These are phyloP conservation scores for Automeris io DNA, from an alignment of 2,888 invertebrate genomes.

Conservation along the genomic window DNA sequence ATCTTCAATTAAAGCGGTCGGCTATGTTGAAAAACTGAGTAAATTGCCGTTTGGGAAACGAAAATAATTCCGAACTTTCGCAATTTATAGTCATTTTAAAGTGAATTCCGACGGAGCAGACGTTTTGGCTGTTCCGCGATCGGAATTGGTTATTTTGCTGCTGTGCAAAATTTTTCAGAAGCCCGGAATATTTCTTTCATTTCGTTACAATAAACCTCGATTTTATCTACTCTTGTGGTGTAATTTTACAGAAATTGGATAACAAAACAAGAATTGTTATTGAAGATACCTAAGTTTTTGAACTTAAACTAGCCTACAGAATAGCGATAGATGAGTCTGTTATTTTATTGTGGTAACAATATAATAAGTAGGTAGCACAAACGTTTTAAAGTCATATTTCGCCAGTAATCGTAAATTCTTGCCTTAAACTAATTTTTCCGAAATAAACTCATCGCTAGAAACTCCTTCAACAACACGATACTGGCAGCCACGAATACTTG, in stretches of 20 bases:
- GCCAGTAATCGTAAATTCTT: neutral
- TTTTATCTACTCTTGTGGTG: too few species aligned
- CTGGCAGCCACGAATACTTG: neutral
- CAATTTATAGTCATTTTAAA: slow-evolving; percentile 36
- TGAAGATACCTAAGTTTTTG: too few species aligned
- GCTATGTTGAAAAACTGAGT: slow-evolving; percentile 63
- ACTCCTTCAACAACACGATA: neutral
- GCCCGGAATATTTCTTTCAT: neutral
- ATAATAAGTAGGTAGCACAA: too few species aligned
- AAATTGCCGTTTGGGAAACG: slow-evolving; percentile 55
- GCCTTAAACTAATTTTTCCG: neutral
- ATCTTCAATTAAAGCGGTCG: slow-evolving; percentile 73
- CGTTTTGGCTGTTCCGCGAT: slow-evolving; percentile 30
- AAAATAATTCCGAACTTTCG: slow-evolving; percentile 66
- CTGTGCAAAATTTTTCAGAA: slow-evolving; percentile 9
- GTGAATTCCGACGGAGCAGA: slow-evolving; percentile 29
- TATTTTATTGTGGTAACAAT: too few species aligned
- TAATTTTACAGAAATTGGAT: too few species aligned
- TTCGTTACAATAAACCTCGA: neutral
- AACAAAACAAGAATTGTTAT: too few species aligned
- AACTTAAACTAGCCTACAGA: too few species aligned
- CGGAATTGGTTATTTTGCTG: slow-evolving; percentile 46
- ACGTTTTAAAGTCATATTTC: too few species aligned
- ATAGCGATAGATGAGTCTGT: too few species aligned
- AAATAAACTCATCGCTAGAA: neutral